A percentile compares a stretch with the other conserved stretches of the same genome.
Conservation (phyloP, 2,113 vertebrate genomes). For the Proteles cristata region DNA sequence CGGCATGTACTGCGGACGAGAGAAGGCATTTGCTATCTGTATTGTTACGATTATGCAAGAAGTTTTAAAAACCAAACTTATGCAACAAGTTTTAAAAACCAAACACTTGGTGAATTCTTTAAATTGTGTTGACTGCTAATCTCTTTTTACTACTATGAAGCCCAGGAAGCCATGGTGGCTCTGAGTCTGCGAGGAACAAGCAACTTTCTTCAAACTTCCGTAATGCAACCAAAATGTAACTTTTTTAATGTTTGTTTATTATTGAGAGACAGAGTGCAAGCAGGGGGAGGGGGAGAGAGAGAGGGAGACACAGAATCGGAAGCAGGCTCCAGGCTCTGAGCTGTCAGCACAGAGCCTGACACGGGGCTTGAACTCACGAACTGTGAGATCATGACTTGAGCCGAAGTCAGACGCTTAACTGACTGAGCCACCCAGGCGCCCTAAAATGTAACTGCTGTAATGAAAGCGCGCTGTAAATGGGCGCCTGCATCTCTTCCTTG, state of each 20-base stretch:
- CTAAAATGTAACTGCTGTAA: neutral
- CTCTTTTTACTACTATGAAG: neutral
- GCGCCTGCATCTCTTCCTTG: neutral
- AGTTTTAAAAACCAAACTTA: neutral
- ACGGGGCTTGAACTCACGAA: too few relatives aligned
- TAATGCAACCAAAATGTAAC: neutral
- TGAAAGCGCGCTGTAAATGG: too few relatives aligned
- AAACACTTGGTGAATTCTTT: neutral
- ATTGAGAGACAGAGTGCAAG: too few relatives aligned
- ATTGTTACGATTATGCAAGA: neutral
- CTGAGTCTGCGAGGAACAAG: neutral
- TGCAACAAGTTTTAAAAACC: neutral
- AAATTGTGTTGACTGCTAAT: neutral
- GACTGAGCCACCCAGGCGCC: too few relatives aligned
- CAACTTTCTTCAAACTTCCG: neutral
- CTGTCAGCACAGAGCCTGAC: too few relatives aligned
- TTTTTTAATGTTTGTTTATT: too few relatives aligned
- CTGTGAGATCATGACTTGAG: too few relatives aligned
- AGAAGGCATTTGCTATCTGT: neutral
- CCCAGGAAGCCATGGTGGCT: neutral
- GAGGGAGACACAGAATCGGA: too few relatives aligned
- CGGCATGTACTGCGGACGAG: neutral
- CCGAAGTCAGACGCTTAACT: too few relatives aligned
- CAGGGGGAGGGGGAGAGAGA: too few relatives aligned
- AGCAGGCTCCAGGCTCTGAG: too few relatives aligned